These are phyloP conservation scores for Lichenostomus cassidix DNA, from an alignment of 2,113 vertebrate genomes.

Conservation along the genomic window DNA sequence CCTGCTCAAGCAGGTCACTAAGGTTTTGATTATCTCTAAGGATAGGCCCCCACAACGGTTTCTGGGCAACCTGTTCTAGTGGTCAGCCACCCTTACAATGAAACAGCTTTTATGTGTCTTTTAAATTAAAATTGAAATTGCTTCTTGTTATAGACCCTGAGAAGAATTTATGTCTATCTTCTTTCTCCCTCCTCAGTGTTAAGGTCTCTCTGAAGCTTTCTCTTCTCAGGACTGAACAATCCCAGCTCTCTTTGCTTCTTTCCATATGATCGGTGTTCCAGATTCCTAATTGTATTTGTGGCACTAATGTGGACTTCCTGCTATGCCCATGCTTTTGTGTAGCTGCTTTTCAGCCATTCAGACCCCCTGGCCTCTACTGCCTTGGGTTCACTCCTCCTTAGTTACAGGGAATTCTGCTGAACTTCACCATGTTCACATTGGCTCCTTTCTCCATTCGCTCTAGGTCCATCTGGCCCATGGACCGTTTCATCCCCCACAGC, in stretches of 20 bases:
- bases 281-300: neutral
- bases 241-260: neutral
- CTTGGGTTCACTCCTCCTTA: neutral
- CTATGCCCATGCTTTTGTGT: neutral
- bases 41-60: fast-evolving
- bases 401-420: neutral
- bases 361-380: neutral
- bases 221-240: neutral
- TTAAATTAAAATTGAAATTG: neutral
- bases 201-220: neutral
- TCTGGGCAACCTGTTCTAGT: neutral
- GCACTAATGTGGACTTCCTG: neutral
- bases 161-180: neutral
- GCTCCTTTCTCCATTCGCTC: neutral
- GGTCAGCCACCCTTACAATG: neutral
- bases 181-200: neutral
- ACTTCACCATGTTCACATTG: fast-evolving
- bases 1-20: neutral
- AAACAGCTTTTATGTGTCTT: neutral
- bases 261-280: neutral
- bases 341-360: neutral
- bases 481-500: fast-evolving
- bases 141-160: neutral
- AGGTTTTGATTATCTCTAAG: neutral
- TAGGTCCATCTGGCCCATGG: neutral